Conservation (phyloP, 2,113 vertebrate genomes). For the Todiramphus chloris region DNA sequence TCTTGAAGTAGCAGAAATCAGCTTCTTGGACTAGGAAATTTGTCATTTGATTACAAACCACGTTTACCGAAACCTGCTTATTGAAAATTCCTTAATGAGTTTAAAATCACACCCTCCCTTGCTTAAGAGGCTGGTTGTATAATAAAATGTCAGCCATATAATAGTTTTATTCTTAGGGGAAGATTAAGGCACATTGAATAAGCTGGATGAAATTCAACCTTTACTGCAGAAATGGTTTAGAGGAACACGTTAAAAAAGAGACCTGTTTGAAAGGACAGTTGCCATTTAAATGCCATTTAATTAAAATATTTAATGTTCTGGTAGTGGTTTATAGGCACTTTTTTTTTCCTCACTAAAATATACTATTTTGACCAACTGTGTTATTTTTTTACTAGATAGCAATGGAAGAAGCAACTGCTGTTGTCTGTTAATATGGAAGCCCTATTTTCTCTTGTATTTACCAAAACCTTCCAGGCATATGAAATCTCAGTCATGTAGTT, state of each 20-base stretch:
- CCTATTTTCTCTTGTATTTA: background rate
- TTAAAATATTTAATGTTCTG: background rate
- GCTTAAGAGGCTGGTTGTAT: background rate
- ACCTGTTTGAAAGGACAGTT: background rate
- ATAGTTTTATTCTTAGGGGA: background rate
- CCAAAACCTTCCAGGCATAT: background rate
- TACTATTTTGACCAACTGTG: accelerated
- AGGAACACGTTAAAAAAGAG: background rate
- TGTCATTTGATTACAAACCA: background rate
- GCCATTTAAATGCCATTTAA: background rate
- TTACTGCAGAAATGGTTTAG: background rate
- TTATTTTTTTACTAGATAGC: background rate
- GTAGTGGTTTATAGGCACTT: background rate
- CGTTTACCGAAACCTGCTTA: background rate
- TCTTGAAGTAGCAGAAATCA: background rate
- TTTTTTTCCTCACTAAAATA: background rate
- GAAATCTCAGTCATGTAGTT: background rate
- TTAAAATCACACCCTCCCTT: background rate
- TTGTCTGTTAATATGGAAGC: background rate
- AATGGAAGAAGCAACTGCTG: background rate
- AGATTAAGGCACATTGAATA: background rate
- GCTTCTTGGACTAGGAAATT: background rate
- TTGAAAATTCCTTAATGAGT: background rate
- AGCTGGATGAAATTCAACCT: background rate
- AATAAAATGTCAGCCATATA: background rate